Percentiles rank a stretch among this genome's conserved stretches.
Evolutionary conservation across 2,797 vertebrate species (phyloP).

Genomic region (Ptychobarbus kaznakovi): DNA sequence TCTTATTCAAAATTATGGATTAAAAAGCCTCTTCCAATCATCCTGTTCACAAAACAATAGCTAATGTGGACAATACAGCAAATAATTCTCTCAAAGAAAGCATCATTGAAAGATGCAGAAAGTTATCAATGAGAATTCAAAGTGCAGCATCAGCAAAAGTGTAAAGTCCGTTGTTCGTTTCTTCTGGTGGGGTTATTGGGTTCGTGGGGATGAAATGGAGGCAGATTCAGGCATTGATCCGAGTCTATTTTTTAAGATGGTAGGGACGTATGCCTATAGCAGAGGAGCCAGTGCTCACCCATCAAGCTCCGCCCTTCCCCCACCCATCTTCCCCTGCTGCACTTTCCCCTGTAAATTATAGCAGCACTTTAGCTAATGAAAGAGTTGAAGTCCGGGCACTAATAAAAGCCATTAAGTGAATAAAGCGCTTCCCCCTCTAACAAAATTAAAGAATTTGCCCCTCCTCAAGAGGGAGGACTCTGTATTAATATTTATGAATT

Average conservation of each 20-base stretch:
- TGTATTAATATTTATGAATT: constrained; percentile 92
- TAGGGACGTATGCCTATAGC: constrained; percentile 57
- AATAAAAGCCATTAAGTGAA: constrained; percentile 91
- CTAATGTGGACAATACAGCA: background rate
- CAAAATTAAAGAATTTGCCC: constrained; percentile 87
- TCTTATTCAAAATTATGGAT: background rate
- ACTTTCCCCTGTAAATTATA: constrained; percentile 85
- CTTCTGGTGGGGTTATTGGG: constrained; percentile 45
- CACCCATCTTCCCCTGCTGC: constrained; percentile 67
- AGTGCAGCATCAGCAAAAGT: constrained; percentile 27
- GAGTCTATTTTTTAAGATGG: constrained; percentile 39
- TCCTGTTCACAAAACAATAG: background rate
- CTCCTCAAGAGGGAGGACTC: constrained; percentile 78
- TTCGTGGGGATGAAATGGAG: constrained; percentile 58
- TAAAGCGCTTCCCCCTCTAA: constrained; percentile 89
- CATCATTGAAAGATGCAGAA: background rate
- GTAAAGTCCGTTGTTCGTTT: constrained; percentile 21
- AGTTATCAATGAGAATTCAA: constrained; percentile 38
- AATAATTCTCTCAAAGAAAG: constrained; percentile 2
- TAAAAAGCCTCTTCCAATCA: background rate
- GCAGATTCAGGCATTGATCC: constrained; percentile 42
- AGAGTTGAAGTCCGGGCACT: constrained; percentile 86
- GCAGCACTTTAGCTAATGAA: constrained; percentile 91
- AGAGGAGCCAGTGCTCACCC: constrained; percentile 64
- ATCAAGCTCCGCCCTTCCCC: constrained; percentile 69